Percentiles rank a stretch among this genome's conserved stretches.
phyloP scores from a whole-genome alignment of 2,113 vertebrate species.

The Mystacornis crossleyi region DNA sequence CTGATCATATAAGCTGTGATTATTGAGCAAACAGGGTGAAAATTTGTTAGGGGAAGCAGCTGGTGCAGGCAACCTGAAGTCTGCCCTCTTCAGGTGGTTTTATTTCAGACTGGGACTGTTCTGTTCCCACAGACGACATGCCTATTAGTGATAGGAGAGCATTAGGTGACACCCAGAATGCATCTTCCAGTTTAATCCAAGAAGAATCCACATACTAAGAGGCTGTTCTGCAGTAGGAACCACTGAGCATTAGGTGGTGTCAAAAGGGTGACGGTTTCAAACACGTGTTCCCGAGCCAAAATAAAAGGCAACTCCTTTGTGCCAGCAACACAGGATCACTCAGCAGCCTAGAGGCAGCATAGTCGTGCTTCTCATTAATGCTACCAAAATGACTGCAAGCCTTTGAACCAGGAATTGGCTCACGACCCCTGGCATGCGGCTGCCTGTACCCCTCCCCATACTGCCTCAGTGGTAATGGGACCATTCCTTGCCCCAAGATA shows the following conservation, averaged over 20 bases:
- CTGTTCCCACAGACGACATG: neutral
- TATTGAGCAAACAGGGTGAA: neutral
- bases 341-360: neutral
- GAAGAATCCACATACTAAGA: neutral
- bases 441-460: fast-evolving
- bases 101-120: neutral
- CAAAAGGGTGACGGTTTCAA: neutral
- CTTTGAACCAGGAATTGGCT: neutral
- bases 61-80: neutral
- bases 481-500: fast-evolving
- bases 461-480: fast-evolving
- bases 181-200: neutral
- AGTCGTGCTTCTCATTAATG: neutral
- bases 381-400: neutral
- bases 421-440: no score
- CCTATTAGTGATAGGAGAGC: neutral
- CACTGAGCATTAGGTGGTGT: neutral
- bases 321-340: neutral
- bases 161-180: neutral
- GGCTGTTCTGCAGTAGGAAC: neutral
- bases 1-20: neutral
- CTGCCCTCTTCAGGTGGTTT: neutral
- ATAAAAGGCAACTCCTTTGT: fast-evolving
- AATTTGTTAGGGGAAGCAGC: neutral
- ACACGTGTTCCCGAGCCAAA: fast-evolving